Evolutionary conservation across 2,797 vertebrate species (phyloP).

Genomic region (Spinus olivaceus): DNA sequence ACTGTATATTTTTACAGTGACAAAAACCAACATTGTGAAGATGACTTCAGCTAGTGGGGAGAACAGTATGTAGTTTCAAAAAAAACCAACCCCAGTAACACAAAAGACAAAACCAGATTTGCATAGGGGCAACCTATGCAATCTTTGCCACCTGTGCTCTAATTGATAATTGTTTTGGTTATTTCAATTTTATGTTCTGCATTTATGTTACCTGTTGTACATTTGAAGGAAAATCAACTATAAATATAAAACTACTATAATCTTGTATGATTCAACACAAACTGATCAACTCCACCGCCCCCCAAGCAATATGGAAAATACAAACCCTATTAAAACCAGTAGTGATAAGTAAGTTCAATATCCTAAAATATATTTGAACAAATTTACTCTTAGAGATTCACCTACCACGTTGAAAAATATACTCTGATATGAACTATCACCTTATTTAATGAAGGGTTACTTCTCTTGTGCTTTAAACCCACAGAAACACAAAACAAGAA

Average conservation of each 20-base stretch:
- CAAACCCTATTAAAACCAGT: background rate
- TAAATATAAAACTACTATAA: background rate
- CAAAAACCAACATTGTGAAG: background rate
- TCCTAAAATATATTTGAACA: background rate
- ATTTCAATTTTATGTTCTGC: background rate
- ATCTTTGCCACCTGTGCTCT: background rate
- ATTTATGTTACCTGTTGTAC: background rate
- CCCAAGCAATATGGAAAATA: fast-evolving
- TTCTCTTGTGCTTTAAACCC: background rate
- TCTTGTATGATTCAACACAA: background rate
- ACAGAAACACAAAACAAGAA: background rate
- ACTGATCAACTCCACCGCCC: background rate
- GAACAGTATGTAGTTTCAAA: background rate
- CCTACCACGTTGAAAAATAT: background rate
- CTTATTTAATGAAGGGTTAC: background rate
- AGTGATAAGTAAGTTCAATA: background rate
- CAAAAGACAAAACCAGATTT: background rate
- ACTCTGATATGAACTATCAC: background rate
- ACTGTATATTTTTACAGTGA: background rate
- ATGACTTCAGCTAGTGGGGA: background rate
- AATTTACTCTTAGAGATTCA: background rate
- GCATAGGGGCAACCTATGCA: background rate
- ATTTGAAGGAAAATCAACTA: background rate
- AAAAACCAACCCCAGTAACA: background rate
- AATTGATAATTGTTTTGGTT: background rate